Conservation (phyloP, 92 coral and sea anemone genomes). For the Palythoa heliodiscus region DNA sequence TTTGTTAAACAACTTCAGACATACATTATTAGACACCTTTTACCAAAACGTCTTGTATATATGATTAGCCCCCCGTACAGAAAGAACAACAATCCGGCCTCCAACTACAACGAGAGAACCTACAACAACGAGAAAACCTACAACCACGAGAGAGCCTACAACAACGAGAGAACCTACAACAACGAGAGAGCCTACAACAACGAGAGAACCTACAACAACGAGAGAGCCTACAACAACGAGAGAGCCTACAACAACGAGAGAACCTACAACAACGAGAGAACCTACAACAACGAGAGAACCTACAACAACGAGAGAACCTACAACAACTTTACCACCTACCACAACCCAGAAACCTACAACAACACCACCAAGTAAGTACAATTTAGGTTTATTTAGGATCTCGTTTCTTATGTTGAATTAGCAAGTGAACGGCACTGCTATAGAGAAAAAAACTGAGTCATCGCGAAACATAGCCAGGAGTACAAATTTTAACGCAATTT, state of each 20-base stretch:
- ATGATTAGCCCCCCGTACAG: neutral
- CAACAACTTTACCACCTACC: neutral
- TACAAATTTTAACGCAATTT: too few relatives aligned
- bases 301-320: conserved; percentile 1
- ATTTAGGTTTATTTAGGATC: neutral
- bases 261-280: neutral
- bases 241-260: neutral
- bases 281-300: neutral
- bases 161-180: neutral
- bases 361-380: conserved; percentile 7
- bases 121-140: neutral
- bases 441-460: too few relatives aligned
- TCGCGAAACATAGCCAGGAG: too few relatives aligned
- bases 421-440: too few relatives aligned
- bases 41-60: neutral
- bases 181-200: neutral
- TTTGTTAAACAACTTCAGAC: neutral
- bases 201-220: neutral
- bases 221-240: neutral
- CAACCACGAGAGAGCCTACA: neutral
- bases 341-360: neutral
- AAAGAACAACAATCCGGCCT: neutral
- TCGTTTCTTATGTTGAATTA: too few relatives aligned
- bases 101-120: neutral
- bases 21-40: neutral